These are phyloP conservation scores for Drosophila acutilabella DNA, from an alignment of 2,888 invertebrate genomes.

Conservation along the genomic window DNA sequence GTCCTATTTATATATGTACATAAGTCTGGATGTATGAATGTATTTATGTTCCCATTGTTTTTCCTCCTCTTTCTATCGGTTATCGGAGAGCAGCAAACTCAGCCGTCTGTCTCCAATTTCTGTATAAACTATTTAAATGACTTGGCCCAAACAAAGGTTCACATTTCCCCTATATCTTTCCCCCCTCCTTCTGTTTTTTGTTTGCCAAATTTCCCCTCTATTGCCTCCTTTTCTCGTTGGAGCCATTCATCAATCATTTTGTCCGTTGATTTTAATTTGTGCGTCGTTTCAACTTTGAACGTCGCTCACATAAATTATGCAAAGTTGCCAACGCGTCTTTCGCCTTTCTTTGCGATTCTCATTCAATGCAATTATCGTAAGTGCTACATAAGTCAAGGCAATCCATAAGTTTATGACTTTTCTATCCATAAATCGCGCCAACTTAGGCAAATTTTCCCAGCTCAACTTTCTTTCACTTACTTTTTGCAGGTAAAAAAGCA, in stretches of 20 bases:
- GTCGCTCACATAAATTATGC: conserved; percentile 72
- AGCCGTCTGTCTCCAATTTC: conserved; percentile 35
- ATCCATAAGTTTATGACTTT: conserved; percentile 79
- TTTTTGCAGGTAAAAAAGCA: conserved; percentile 34
- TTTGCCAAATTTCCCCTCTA: neutral
- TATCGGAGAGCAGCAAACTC: conserved; percentile 39
- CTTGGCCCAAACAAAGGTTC: conserved; percentile 44
- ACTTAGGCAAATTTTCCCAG: conserved; percentile 60
- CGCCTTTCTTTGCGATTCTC: conserved; percentile 40
- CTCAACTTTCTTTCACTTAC: conserved; percentile 46
- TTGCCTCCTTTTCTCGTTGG: neutral
- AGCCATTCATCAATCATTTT: conserved; percentile 75
- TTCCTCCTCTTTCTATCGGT: conserved; percentile 39
- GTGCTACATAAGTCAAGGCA: conserved; percentile 75
- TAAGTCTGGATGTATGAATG: conserved; percentile 7
- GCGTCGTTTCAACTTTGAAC: conserved; percentile 76
- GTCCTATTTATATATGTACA: conserved; percentile 53
- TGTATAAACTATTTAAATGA: conserved; percentile 60
- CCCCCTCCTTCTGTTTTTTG: neutral
- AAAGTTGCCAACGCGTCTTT: conserved; percentile 60
- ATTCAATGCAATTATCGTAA: conserved; percentile 78
- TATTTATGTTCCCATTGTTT: conserved; percentile 38
- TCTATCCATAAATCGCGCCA: conserved; percentile 72
- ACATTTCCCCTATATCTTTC: conserved; percentile 4
- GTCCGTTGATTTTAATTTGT: conserved; percentile 80